phyloP scores from a whole-genome alignment of 2,888 invertebrate genomes.

The Dyspetes luteomarginatus region DNA sequence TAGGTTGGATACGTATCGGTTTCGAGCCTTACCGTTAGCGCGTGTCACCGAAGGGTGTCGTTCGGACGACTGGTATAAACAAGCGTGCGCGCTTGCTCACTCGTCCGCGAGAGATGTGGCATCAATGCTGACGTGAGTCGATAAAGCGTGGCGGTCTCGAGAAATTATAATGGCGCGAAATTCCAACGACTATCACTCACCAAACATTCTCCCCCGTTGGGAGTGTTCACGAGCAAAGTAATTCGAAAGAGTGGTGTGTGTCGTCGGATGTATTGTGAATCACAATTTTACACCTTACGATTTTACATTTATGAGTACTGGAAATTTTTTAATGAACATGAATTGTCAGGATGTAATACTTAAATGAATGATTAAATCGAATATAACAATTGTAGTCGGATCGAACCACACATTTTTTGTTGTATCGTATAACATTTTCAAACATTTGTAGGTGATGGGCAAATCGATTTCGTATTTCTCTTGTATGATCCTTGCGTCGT shows the following conservation, averaged over 20 bases:
- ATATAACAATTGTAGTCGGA: background rate
- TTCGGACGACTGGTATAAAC: no score
- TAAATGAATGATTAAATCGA: background rate
- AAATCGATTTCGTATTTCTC: conserved; percentile 54
- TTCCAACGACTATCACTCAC: no score
- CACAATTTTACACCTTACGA: background rate
- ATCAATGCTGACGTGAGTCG: no score
- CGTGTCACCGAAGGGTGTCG: no score
- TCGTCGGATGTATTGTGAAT: background rate
- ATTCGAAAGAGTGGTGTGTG: conserved; percentile 10
- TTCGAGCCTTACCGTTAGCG: no score
- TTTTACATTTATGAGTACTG: conserved; percentile 7
- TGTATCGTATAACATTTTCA: background rate
- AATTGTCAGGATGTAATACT: background rate
- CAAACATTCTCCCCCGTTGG: conserved; percentile 32
- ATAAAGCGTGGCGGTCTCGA: no score
- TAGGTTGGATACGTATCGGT: no score
- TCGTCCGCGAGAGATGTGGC: no score
- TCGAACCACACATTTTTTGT: background rate
- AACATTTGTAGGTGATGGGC: conserved; percentile 34
- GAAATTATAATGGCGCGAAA: no score
- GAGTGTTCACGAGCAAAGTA: conserved; percentile 11
- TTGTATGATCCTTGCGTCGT: conserved; percentile 62
- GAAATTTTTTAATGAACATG: background rate
- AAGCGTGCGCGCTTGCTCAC: no score